Base-by-base conservation (phyloP, 2,888 invertebrate genomes). In the Nipponacmea schrenckii region DNA sequence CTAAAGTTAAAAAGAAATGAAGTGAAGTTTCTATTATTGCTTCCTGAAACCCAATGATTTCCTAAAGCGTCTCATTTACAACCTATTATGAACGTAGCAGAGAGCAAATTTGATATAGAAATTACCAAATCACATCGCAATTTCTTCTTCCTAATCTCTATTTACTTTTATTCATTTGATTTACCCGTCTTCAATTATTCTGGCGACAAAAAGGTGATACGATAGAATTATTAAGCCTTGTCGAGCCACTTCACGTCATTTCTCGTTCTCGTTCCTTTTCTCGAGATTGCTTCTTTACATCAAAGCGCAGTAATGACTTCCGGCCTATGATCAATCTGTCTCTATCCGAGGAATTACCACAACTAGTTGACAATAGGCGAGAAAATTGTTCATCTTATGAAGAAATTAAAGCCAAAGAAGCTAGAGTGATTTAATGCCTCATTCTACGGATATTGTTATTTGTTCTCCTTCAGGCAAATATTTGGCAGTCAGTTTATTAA, bases 401-500 rank as follows among this genome's bases (percentile, higher is more conserved):
- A 73, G 73, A 77, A 73, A 77, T 74, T 73, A 73, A 68, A 72
- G 70, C 64, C 69, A 68, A 66, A 71, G 74, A 68, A 73, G 76
- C 71, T 74, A 66, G 71, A 72, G 70, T 67, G 70, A 45, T 70
- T 70, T 77, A 74, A 77, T 73, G 74, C 69, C 68, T 67, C 73
- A 74, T 62, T 73, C 67, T 67, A 50, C 68, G 77, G 74, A 77
- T 77, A 77, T 77, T 75, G 72, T 75, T 77, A 75, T 77, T 77
- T 77, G 77, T 68, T 69, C 71, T 69, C 74, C 67, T 66, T 65
- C 26, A 71, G 70, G 74, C 74, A 77, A 75, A 77, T 75, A 77
- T 75, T 77, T 75, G 75, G 71, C 64, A 71, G 70, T 65, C 68
- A 66, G 74, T 72, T 77, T 75, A 77, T 77, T 77, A 77, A 77